phyloP scores from a whole-genome alignment of 2,888 invertebrate genomes.

The Eupithecia vulgata region DNA sequence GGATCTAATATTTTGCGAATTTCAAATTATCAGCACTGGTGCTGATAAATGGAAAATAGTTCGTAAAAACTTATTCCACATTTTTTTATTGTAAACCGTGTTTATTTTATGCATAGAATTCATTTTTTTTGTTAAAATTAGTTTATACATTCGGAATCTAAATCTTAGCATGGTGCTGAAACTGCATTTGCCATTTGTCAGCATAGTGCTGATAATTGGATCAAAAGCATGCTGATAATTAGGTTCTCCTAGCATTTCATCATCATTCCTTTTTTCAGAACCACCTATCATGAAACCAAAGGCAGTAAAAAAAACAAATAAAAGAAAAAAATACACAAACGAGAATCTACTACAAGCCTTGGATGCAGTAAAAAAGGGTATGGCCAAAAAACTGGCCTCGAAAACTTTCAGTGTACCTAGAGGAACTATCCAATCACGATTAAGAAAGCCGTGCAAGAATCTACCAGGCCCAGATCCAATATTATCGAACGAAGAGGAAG shows the following conservation, averaged over 20 bases:
- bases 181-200: slow-evolving; percentile 34
- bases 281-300: slow-evolving; percentile 34
- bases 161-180: slow-evolving; percentile 43
- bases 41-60: slow-evolving; percentile 41
- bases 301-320: slow-evolving; percentile 19
- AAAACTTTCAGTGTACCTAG: slow-evolving; percentile 37
- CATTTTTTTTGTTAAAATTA: neutral
- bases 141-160: slow-evolving; percentile 27
- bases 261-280: slow-evolving; percentile 31
- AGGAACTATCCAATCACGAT: slow-evolving; percentile 35
- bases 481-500: slow-evolving; percentile 31
- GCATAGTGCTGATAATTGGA: slow-evolving; percentile 40
- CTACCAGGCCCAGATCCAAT: slow-evolving; percentile 30
- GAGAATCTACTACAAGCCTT: slow-evolving; percentile 38
- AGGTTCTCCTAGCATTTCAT: slow-evolving; percentile 31
- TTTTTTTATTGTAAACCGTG: slow-evolving; percentile 15
- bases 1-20: slow-evolving; percentile 37
- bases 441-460: slow-evolving; percentile 29
- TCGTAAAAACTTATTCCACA: slow-evolving; percentile 35
- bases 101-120: slow-evolving; percentile 10
- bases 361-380: slow-evolving; percentile 37
- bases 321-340: slow-evolving; percentile 22
- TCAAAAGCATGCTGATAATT: slow-evolving; percentile 43
- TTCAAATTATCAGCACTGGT: slow-evolving; percentile 45
- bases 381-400: slow-evolving; percentile 23